phyloP scores from a whole-genome alignment of 1,140 invertebrate species.

The Diorhabda elongata region DNA sequence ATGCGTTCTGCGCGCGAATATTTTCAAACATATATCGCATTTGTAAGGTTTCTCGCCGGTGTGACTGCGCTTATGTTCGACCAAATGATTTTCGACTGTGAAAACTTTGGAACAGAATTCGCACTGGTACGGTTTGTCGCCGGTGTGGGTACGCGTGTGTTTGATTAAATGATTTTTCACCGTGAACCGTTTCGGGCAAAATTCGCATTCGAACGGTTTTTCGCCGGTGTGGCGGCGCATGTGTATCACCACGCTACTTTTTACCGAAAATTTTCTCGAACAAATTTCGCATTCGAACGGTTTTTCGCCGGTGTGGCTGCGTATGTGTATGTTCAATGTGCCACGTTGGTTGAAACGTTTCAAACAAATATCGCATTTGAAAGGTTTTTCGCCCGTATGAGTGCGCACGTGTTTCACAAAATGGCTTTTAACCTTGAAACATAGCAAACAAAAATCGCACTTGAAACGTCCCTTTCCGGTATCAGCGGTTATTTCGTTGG shows the following conservation, averaged over 20 bases:
- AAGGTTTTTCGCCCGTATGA: no score
- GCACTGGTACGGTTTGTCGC: slow-evolving; percentile 59
- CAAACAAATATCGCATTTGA: no score
- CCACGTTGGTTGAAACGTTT: no score
- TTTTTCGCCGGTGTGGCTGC: slow-evolving; percentile 32
- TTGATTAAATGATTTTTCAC: slow-evolving; percentile 48
- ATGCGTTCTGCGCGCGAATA: slow-evolving; percentile 21
- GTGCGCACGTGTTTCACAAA: no score
- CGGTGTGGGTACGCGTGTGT: slow-evolving; percentile 52
- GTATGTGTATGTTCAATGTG: slow-evolving; percentile 21
- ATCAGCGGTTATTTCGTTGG: no score
- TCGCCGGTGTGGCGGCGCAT: slow-evolving; percentile 44
- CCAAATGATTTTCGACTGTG: slow-evolving; percentile 7
- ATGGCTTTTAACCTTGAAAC: no score
- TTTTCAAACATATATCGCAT: slow-evolving; percentile 30
- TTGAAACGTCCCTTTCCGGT: no score
- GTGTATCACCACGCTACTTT: slow-evolving; percentile 46
- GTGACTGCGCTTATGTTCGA: slow-evolving; percentile 36
- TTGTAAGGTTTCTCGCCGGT: slow-evolving; percentile 26
- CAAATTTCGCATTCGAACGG: slow-evolving; percentile 48
- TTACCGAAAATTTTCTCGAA: slow-evolving; percentile 46
- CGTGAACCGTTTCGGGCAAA: slow-evolving; percentile 51
- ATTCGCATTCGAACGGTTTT: slow-evolving; percentile 51
- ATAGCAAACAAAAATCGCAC: no score
- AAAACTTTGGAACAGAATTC: slow-evolving; percentile 56